Base-by-base conservation (phyloP, 2,113 vertebrate species). In the Nettapus auritus region DNA sequence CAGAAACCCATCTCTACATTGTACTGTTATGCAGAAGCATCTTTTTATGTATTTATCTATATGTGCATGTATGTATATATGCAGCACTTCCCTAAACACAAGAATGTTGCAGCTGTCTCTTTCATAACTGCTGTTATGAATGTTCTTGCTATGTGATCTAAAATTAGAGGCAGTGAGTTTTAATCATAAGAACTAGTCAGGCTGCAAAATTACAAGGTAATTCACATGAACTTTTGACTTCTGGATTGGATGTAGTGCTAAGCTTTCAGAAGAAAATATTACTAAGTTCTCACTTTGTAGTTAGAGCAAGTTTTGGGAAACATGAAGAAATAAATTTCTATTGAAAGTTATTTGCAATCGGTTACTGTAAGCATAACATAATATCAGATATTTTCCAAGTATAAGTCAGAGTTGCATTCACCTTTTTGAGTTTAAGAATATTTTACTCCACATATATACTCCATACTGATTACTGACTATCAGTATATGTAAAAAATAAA, bases 201-300 rank as follows among this genome's bases (percentile, higher is more conserved):
- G 26, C 68, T 93, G 80, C 56, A 90, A 21, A 75, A 22, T 53
- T 46, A 74, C 44, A 42, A 69, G n/a, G 25, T 85, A 86, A 75
- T 92, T 77, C 52, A 89, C 38, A 53, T 64, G 67, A 91, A 92
- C 69, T 92, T 93, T 86, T 92, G 80, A 81, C 34, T 92, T 95
- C 52, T 68, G 48, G 26, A 42, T 28, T 86, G 48, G 33, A 53
- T 38, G 11, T 4, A 62, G 12, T 83, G 48, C 17, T 77, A 74
- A 94, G 52, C 13, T 77, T 86, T 89, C 57, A 82, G 74, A 31
- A 46, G 71, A 66, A 74, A 60, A 15, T 4, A 38, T 28, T 8
- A 25, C 12, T 63, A 38, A 36, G 60, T 63, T 63, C 34, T 63
- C 26, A 26, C 26, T 63, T 28, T 18, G 28, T 40, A 29, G 13